Conservation (phyloP, 1,140 invertebrate genomes). For the Lamellibrachia luymesi region DNA sequence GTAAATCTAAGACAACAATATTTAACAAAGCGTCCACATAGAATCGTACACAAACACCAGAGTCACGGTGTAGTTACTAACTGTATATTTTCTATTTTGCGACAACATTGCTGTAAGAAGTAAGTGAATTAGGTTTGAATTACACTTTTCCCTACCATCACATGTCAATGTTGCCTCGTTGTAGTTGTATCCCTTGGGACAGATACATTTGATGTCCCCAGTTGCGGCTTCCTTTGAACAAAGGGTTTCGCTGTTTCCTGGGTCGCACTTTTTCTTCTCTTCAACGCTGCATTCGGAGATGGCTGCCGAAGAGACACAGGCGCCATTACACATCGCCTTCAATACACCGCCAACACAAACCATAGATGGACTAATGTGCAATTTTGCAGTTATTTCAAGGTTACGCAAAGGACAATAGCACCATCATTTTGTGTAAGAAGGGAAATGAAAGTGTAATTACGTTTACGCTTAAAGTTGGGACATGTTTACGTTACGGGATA, state of each 20-base stretch:
- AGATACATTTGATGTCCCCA: background rate
- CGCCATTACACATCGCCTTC: background rate
- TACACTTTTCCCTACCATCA: background rate
- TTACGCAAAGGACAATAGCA: background rate
- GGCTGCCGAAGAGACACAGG: background rate
- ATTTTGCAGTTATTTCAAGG: background rate
- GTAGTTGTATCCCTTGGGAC: background rate
- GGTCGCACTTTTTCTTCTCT: background rate
- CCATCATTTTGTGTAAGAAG: background rate
- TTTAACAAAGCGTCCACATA: no score
- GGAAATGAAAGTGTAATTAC: no score
- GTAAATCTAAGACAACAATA: no score
- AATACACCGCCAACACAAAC: background rate
- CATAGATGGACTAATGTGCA: background rate
- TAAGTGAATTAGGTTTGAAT: background rate
- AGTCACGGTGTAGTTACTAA: background rate
- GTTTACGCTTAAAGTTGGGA: no score
- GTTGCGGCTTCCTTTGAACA: background rate
- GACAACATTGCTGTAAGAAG: background rate
- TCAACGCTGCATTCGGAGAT: background rate
- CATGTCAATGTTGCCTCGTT: background rate
- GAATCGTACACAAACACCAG: background rate
- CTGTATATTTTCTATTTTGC: background rate
- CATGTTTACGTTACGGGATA: no score
- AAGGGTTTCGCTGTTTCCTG: background rate